phyloP scores from a whole-genome alignment of 2,797 vertebrate genomes.

The Karalla daura region DNA sequence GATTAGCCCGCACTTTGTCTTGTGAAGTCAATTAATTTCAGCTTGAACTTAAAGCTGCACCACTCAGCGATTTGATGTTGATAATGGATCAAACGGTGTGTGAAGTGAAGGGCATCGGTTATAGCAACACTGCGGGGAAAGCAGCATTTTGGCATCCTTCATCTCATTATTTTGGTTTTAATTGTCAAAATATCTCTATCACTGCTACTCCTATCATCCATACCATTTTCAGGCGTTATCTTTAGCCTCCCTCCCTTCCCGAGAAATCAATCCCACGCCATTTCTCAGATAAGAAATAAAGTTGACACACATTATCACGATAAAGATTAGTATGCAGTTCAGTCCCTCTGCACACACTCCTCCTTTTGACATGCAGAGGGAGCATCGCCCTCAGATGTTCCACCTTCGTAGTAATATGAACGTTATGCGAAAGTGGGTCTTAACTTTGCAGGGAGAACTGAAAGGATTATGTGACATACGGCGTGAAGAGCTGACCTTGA shows the following conservation, averaged over 20 bases:
- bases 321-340: constrained; percentile 13
- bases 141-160: too few relatives aligned
- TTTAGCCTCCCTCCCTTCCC: not conserved
- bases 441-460: constrained; percentile 29
- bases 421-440: constrained; percentile 21
- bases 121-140: too few relatives aligned
- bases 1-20: not conserved
- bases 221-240: too few relatives aligned
- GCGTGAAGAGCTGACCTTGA: constrained; percentile 43
- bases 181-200: too few relatives aligned
- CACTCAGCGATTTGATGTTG: not conserved
- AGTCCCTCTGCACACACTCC: not conserved
- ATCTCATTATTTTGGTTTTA: too few relatives aligned
- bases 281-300: not conserved
- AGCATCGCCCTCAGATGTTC: constrained; percentile 9
- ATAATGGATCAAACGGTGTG: not conserved
- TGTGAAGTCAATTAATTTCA: not conserved
- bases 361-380: constrained; percentile 1
- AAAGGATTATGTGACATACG: constrained; percentile 29
- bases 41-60: not conserved
- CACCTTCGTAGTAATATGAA: not conserved
- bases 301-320: not conserved
- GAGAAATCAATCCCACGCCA: not conserved
- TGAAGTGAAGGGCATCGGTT: not conserved
- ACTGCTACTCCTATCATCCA: too few relatives aligned